Conservation (phyloP, 2,888 invertebrate species). For the Drosophila quinaria region DNA sequence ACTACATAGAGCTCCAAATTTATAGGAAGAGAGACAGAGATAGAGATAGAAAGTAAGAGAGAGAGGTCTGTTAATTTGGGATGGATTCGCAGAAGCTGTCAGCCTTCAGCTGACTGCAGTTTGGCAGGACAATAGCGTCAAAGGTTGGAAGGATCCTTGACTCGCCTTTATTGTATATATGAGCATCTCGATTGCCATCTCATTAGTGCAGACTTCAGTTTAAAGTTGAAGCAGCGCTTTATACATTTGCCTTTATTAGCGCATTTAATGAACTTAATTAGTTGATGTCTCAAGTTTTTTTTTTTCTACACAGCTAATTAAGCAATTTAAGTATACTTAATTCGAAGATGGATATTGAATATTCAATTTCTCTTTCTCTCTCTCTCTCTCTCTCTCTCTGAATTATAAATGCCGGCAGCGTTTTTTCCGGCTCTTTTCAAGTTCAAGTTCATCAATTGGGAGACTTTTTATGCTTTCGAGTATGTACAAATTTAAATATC, state of each 20-base stretch:
- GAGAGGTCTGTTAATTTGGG: slow-evolving; percentile 6
- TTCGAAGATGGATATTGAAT: slow-evolving; percentile 21
- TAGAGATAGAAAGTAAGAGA: background rate
- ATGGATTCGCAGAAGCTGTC: slow-evolving; percentile 12
- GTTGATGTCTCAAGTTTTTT: slow-evolving; percentile 17
- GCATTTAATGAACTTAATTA: slow-evolving; percentile 63
- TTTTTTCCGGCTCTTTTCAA: slow-evolving; percentile 27
- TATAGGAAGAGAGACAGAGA: background rate
- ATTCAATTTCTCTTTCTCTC: slow-evolving; percentile 7
- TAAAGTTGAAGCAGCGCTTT: slow-evolving; percentile 16
- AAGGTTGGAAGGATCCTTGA: slow-evolving; percentile 7
- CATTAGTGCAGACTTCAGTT: slow-evolving; percentile 25
- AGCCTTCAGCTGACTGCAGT: background rate
- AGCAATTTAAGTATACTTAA: slow-evolving; percentile 18
- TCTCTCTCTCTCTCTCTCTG: background rate
- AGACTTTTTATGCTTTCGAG: slow-evolving; percentile 20
- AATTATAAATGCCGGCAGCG: slow-evolving; percentile 17
- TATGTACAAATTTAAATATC: slow-evolving; percentile 47
- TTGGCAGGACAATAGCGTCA: slow-evolving; percentile 7
- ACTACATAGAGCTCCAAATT: background rate
- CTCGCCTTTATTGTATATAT: slow-evolving; percentile 13
- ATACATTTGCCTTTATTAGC: slow-evolving; percentile 32
- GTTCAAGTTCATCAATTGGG: slow-evolving; percentile 54
- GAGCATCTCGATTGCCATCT: slow-evolving; percentile 35
- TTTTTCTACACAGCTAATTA: slow-evolving; percentile 37